Conservation (phyloP, 1,140 invertebrate genomes). For the Drosophila murphyi region DNA sequence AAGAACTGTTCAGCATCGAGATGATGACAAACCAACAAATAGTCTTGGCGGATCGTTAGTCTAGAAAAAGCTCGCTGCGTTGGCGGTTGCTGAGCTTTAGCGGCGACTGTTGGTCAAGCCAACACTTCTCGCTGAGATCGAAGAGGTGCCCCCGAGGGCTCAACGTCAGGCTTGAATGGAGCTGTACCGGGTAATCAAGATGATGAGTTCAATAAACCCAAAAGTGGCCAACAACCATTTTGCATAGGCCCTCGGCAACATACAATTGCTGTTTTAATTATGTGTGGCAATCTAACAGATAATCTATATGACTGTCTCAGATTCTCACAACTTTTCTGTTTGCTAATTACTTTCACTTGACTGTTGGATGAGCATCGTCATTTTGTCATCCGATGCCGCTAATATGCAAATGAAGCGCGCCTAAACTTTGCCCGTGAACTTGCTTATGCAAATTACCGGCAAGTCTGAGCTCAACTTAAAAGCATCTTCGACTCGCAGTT, state of each 20-base stretch:
- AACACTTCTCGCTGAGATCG: conserved; percentile 43
- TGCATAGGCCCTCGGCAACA: not conserved
- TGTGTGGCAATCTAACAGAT: not conserved
- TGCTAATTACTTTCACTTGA: conserved; percentile 48
- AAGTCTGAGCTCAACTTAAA: conserved; percentile 17
- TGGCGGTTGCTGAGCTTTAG: conserved; percentile 28
- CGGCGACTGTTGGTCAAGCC: conserved; percentile 34
- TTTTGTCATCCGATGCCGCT: conserved; percentile 50
- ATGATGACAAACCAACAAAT: conserved; percentile 7
- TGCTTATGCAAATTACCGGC: conserved; percentile 78
- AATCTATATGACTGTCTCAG: not conserved
- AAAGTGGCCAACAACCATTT: conserved; percentile 10
- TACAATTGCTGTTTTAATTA: conserved; percentile 15
- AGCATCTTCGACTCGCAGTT: conserved; percentile 26
- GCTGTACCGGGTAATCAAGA: not conserved
- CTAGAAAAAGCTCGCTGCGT: conserved; percentile 53
- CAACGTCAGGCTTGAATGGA: conserved; percentile 29
- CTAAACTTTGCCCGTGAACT: conserved; percentile 76
- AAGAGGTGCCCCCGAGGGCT: conserved; percentile 61
- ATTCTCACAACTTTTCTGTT: conserved; percentile 2
- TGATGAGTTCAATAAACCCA: conserved; percentile 57
- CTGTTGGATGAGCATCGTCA: conserved; percentile 18
- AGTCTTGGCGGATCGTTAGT: conserved; percentile 22
- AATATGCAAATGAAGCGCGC: conserved; percentile 64
- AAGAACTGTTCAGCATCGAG: conserved; percentile 52